A percentile compares a stretch with the other conserved stretches of the same genome.
phyloP scores from a whole-genome alignment of 23 tunicate species.

The Halocynthia aurantium region DNA sequence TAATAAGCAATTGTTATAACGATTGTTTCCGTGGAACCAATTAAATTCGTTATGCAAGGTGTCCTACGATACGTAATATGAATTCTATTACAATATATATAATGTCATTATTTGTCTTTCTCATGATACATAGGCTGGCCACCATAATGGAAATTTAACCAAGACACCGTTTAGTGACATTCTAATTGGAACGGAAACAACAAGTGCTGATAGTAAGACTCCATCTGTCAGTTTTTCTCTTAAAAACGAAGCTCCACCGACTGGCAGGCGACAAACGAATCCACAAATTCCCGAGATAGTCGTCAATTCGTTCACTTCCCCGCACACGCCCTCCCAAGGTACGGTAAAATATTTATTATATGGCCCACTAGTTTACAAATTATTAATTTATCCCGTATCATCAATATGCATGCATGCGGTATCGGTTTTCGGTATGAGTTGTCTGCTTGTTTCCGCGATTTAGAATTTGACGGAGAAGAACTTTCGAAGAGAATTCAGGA shows the following conservation, averaged over 20 bases:
- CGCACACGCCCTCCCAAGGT: conserved; percentile 13
- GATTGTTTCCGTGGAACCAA: too few relatives aligned
- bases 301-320: neutral
- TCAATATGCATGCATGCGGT: too few relatives aligned
- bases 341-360: too few relatives aligned
- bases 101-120: too few relatives aligned
- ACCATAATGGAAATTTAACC: too few relatives aligned
- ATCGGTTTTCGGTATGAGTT: neutral
- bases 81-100: too few relatives aligned
- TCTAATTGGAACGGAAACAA: neutral
- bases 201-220: neutral
- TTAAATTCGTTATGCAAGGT: too few relatives aligned
- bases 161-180: neutral
- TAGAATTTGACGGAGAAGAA: conserved; percentile 56
- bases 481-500: conserved; percentile 4
- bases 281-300: conserved; percentile 8
- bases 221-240: neutral
- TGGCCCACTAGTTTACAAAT: too few relatives aligned
- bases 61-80: too few relatives aligned
- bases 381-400: too few relatives aligned
- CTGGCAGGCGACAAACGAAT: neutral
- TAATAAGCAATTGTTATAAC: too few relatives aligned
- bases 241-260: neutral
- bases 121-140: too few relatives aligned
- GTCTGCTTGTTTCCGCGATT: conserved; percentile 23